Percentiles rank a stretch among this genome's conserved stretches.
phyloP scores from a whole-genome alignment of 2,888 invertebrate genomes.

The Drosophila siamana region DNA sequence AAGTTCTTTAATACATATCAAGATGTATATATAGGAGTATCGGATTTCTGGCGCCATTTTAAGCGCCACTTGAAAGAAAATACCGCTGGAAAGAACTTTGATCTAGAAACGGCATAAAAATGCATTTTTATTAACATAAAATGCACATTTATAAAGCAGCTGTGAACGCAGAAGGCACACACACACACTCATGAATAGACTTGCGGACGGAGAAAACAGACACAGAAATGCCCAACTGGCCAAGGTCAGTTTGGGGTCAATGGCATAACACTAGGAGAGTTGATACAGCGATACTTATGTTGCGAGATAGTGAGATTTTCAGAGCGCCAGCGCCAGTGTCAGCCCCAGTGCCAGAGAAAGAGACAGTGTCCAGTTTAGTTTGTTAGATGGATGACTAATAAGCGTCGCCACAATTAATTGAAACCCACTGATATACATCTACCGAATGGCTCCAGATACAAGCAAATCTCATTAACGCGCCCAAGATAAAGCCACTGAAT shows the following conservation, averaged over 20 bases:
- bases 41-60: conserved; percentile 70
- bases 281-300: conserved; percentile 17
- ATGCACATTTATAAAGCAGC: conserved; percentile 57
- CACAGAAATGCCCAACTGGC: conserved; percentile 29
- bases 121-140: conserved; percentile 66
- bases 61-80: conserved; percentile 74
- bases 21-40: conserved; percentile 3
- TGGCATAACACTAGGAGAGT: conserved; percentile 60
- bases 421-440: conserved; percentile 84
- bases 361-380: conserved; percentile 59
- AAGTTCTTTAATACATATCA: conserved; percentile 14
- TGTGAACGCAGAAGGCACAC: conserved; percentile 11
- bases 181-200: neutral
- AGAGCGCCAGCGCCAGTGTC: conserved; percentile 56
- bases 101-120: conserved; percentile 58
- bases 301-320: conserved; percentile 39
- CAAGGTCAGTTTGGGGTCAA: conserved; percentile 74
- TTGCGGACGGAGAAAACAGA: neutral
- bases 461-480: conserved; percentile 85
- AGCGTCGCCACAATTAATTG: conserved; percentile 84
- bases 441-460: conserved; percentile 84
- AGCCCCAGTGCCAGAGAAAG: conserved; percentile 52
- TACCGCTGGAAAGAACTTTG: conserved; percentile 50
- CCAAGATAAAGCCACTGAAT: conserved; percentile 80
- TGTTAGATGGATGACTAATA: conserved; percentile 85